These are phyloP conservation scores for Polydrusus cervinus DNA, from an alignment of 2,888 invertebrate species.

Conservation along the genomic window DNA sequence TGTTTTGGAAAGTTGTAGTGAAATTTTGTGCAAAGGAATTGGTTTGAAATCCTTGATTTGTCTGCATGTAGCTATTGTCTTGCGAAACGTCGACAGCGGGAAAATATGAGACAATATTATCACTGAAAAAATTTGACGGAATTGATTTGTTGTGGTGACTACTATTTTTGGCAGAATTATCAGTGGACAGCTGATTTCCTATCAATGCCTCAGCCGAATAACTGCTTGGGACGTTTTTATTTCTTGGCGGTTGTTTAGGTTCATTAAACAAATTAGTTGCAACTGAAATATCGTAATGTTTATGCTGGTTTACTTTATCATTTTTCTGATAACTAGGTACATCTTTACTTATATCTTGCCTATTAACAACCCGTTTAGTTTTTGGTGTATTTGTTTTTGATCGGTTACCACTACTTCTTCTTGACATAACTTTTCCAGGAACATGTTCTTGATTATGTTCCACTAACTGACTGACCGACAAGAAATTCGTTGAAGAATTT, in stretches of 20 bases:
- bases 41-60: constrained; percentile 66
- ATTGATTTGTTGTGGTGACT: constrained; percentile 63
- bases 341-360: constrained; percentile 42
- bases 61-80: constrained; percentile 65
- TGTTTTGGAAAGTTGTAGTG: constrained; percentile 63
- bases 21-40: constrained; percentile 64
- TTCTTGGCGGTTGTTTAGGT: constrained; percentile 57
- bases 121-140: constrained; percentile 65
- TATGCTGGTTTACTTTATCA: constrained; percentile 34
- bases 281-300: constrained; percentile 25
- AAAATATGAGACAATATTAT: constrained; percentile 68
- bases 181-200: constrained; percentile 63
- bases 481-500: constrained; percentile 72
- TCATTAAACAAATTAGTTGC: constrained; percentile 57
- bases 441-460: constrained; percentile 70
- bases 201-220: constrained; percentile 71
- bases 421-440: constrained; percentile 61
- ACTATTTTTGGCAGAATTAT: constrained; percentile 59
- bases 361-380: constrained; percentile 49
- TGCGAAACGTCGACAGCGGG: constrained; percentile 67
- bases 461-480: constrained; percentile 79
- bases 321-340: constrained; percentile 29
- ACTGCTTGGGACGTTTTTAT: constrained; percentile 65
- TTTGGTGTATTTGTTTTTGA: constrained; percentile 50
- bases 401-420: constrained; percentile 65